Base-by-base conservation (phyloP, 2,888 invertebrate species). In the Lepidocyrtinus sp. region DNA sequence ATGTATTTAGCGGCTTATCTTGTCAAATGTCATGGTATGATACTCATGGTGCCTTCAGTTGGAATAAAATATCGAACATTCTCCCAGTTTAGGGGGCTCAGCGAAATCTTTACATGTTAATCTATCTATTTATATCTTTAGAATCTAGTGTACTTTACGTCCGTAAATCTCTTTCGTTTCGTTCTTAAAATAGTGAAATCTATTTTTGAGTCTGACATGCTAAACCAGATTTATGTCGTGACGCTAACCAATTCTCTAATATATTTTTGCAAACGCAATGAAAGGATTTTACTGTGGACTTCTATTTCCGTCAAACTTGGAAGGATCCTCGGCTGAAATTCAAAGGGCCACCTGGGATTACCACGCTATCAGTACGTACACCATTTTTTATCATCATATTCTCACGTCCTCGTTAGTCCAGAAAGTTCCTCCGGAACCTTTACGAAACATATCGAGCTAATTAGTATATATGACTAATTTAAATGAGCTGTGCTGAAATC, bases 221-320 rank as follows among this genome's bases (percentile, higher is more conserved):
- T 59, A 59, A 59, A 9, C 59, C 59, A 21, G 59, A 59, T 59
- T 59, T 59, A 59, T 59, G 59, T 59, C 59, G 22, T 59, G 59
- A 3, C 21, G 22, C 59, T 59, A 59, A 59, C 59, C 21, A 22
- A 59, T 59, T 59, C 7, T 59, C 59, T 59, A 59, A 59, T 9
- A 36, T 21, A n/a, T 81, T 81, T 81, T 75, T 77, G 50, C 65
- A 64, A 65, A 80, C 64, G 63, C 46, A 70, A 74, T 27, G 45
- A 46, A 82, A 87, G 87, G 97, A 97, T 92, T 97, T 97, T 91
- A 97, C 97, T 87, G 91, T 97, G 93, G 97, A 97, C 92, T 98
- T 98, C 92, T 98, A 98, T 93, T 97, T 98, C 92, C 95, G 98
- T 90, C 98, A 98, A 92, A 97, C 96, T 91, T 98, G 98, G 98